These are phyloP conservation scores for Drosophila tanythrix DNA, from an alignment of 2,888 invertebrate genomes.

Conservation along the genomic window DNA sequence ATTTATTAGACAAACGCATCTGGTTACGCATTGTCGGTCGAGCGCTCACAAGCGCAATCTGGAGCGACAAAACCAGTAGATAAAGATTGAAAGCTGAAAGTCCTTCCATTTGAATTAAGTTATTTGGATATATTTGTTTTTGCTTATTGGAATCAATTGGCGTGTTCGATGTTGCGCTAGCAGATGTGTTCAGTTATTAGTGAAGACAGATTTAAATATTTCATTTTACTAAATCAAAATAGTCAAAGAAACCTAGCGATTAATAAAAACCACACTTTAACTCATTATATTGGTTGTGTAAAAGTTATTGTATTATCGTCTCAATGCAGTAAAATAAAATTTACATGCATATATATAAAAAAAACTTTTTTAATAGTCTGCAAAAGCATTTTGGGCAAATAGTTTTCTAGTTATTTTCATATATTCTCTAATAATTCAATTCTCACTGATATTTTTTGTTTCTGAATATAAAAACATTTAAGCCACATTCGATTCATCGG, in stretches of 20 bases:
- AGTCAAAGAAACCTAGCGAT: background rate
- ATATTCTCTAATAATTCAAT: background rate
- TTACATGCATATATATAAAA: no score
- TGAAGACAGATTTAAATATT: background rate
- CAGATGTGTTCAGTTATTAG: background rate
- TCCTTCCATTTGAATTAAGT: background rate
- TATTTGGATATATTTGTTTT: background rate
- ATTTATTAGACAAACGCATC: slow-evolving; percentile 62
- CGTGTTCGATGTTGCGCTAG: background rate
- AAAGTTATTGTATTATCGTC: background rate
- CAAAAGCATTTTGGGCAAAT: no score
- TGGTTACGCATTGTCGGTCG: slow-evolving; percentile 57
- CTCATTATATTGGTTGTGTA: background rate
- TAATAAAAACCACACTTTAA: background rate
- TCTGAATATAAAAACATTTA: background rate
- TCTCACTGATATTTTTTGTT: background rate
- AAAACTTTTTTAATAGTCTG: no score
- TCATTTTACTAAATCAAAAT: background rate
- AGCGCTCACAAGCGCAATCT: slow-evolving; percentile 57
- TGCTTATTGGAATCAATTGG: background rate
- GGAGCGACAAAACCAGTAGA: slow-evolving; percentile 28
- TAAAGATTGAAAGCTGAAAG: slow-evolving; percentile 5
- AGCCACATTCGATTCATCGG: background rate
- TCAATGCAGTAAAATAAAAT: no score
- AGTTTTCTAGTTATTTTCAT: background rate